A percentile compares a stretch with the other conserved stretches of the same genome.
These are phyloP conservation scores for Tenebrio molitor DNA, from an alignment of 1,140 invertebrate species.

Conservation along the genomic window DNA sequence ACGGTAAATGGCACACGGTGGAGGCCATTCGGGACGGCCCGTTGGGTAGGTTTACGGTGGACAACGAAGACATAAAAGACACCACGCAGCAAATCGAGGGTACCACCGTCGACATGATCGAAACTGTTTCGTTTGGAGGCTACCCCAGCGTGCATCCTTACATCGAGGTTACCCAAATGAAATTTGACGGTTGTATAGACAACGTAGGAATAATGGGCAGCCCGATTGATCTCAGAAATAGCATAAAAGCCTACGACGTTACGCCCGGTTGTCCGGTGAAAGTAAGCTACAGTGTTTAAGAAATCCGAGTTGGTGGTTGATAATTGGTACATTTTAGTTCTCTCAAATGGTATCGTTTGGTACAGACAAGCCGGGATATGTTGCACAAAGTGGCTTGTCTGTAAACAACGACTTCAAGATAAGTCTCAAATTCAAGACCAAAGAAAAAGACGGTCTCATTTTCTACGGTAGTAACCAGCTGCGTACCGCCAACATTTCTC, in stretches of 20 bases:
- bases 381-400: conserved; percentile 73
- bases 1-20: conserved; percentile 87
- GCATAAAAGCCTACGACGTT: conserved; percentile 84
- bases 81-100: conserved; percentile 62
- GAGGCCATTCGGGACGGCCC: conserved; percentile 77
- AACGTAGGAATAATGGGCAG: conserved; percentile 81
- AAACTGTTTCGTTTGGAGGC: conserved; percentile 90
- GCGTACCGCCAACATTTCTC: conserved; percentile 74
- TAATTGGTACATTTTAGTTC: conserved; percentile 53
- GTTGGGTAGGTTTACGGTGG: conserved; percentile 79
- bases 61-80: conserved; percentile 68
- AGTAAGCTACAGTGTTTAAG: conserved; percentile 67
- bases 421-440: conserved; percentile 92
- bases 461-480: conserved; percentile 80
- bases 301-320: background rate
- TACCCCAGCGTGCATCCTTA: conserved; percentile 79
- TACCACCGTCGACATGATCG: conserved; percentile 62
- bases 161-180: conserved; percentile 75
- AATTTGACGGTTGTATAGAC: conserved; percentile 96
- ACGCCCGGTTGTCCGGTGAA: conserved; percentile 87
- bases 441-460: conserved; percentile 81
- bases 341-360: conserved; percentile 74
- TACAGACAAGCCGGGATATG: conserved; percentile 73
- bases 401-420: conserved; percentile 77
- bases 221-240: conserved; percentile 84